Percentiles rank a stretch among this genome's conserved stretches.
Conservation (phyloP, 2,888 invertebrate species). For the Amblyteles armatorius region DNA sequence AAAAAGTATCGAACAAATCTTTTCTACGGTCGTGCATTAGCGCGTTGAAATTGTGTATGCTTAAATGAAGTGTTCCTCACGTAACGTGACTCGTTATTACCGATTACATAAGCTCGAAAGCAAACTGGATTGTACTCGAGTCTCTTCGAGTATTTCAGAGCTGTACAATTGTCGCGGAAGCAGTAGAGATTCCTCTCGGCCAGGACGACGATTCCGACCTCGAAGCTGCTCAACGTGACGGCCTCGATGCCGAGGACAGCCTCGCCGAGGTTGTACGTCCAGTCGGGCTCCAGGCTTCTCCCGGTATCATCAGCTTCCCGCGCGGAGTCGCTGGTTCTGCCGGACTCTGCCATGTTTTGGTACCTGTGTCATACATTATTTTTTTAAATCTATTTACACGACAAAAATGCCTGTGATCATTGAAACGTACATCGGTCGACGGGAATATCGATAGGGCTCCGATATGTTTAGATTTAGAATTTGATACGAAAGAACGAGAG, state of each 20-base stretch:
- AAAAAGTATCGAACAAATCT: too few relatives aligned
- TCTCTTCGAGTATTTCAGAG: constrained; percentile 92
- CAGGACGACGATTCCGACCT: constrained; percentile 91
- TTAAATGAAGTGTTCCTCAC: constrained; percentile 7
- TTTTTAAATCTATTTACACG: background rate
- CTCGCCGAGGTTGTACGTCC: constrained; percentile 94
- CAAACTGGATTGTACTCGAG: constrained; percentile 94
- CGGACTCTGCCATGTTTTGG: constrained; percentile 83
- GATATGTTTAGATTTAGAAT: constrained; percentile 1
- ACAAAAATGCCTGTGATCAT: background rate
- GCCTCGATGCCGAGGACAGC: constrained; percentile 88
- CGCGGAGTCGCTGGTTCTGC: constrained; percentile 72
- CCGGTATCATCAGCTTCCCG: constrained; percentile 66
- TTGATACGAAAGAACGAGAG: constrained; percentile 23
- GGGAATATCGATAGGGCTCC: background rate
- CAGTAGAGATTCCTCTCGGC: constrained; percentile 95
- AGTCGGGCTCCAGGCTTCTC: constrained; percentile 90
- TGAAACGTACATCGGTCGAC: background rate
- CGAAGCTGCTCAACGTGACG: constrained; percentile 87
- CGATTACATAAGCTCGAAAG: constrained; percentile 90
- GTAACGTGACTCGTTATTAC: constrained; percentile 76
- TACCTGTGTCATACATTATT: constrained; percentile 76
- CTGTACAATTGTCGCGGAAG: constrained; percentile 91
- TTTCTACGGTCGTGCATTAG: constrained; percentile 78
- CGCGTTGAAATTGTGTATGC: background rate